Evolutionary conservation across 2,797 vertebrate species (phyloP).

Genomic region (Atherinosoma microstoma): DNA sequence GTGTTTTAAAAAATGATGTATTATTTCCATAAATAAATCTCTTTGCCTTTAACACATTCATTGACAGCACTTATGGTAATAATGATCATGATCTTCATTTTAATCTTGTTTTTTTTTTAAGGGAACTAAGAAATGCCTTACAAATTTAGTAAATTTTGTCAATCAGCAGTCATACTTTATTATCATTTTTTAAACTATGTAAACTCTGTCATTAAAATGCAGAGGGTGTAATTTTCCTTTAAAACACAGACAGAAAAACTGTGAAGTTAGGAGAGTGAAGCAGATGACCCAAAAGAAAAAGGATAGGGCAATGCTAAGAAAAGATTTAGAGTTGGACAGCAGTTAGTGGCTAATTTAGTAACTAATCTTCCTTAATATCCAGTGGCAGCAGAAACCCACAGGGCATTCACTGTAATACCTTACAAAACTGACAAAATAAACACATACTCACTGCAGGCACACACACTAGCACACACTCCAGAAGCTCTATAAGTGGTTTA

Average conservation of each 20-base stretch:
- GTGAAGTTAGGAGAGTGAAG: neutral
- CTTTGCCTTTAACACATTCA: no score
- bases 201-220: no score
- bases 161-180: no score
- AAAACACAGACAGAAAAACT: slow-evolving; percentile 7
- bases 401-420: slow-evolving; percentile 56
- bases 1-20: no score
- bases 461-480: slow-evolving; percentile 41
- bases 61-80: no score
- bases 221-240: no score
- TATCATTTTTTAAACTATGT: no score
- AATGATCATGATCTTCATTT: no score
- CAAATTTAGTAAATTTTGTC: no score
- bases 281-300: slow-evolving; percentile 3
- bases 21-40: no score
- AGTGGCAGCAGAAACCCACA: slow-evolving; percentile 53
- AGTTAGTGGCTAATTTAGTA: slow-evolving; percentile 55
- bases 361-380: slow-evolving; percentile 59
- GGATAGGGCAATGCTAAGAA: neutral
- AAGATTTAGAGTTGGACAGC: slow-evolving; percentile 28
- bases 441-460: slow-evolving; percentile 39
- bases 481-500: slow-evolving; percentile 53
- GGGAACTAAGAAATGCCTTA: no score
- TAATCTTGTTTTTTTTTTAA: no score
- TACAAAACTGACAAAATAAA: slow-evolving; percentile 68